phyloP scores from a whole-genome alignment of 1,140 invertebrate genomes.

The Diuraphis noxia region DNA sequence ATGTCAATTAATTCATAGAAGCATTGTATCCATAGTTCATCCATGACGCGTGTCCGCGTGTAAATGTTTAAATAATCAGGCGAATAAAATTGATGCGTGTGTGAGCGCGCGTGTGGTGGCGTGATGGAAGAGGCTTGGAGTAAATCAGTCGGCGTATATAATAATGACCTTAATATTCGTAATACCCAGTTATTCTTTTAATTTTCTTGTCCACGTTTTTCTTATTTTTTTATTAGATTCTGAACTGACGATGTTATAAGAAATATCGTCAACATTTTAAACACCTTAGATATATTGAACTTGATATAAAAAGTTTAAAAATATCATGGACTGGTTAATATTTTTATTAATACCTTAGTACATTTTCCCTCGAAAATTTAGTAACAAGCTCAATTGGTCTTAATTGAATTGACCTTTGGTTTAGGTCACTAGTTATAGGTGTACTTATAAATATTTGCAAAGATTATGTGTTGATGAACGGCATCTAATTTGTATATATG shows the following conservation, averaged over 20 bases:
- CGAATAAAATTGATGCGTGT: background rate
- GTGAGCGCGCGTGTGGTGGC: conserved; percentile 22
- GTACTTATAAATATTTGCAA: background rate
- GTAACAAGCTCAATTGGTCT: conserved; percentile 17
- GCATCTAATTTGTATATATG: background rate
- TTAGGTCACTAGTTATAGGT: background rate
- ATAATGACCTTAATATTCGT: conserved; percentile 23
- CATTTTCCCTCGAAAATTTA: background rate
- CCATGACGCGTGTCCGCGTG: conserved; percentile 46
- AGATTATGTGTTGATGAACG: background rate
- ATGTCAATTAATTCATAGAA: conserved; percentile 12
- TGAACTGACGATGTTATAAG: background rate
- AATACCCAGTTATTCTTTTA: background rate
- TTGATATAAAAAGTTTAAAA: background rate
- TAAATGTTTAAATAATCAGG: conserved; percentile 34
- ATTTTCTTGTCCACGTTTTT: background rate
- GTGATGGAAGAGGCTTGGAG: conserved; percentile 35
- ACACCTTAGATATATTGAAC: background rate
- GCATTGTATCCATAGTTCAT: conserved; percentile 20
- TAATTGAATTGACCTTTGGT: conserved; percentile 21
- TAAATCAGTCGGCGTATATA: conserved; percentile 18
- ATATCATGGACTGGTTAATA: background rate
- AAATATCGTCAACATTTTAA: background rate
- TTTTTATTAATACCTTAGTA: conserved; percentile 22
- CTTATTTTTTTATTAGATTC: background rate